Evolutionary conservation across 2,797 vertebrate genomes (phyloP), one percentile per base, ranked within the genome.

Genomic region (Xenentodon cancila): DNA sequence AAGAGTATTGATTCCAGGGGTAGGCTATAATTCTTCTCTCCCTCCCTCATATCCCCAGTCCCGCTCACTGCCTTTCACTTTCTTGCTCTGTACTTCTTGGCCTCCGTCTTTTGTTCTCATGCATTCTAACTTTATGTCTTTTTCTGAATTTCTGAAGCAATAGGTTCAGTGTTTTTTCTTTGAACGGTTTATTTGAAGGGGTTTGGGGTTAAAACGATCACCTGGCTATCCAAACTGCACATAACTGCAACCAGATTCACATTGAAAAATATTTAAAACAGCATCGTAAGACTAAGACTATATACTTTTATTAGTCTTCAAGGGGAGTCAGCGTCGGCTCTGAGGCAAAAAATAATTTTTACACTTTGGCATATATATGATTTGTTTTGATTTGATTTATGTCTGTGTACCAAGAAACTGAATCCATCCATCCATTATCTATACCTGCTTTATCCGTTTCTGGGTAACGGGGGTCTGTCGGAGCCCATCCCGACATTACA

Each of bases 1-100:
- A 71, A 50, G 63, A 79, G 83, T 90, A 91, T 88, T 74, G 88
- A 91, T 91, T 91, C 67, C 68, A 71, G 65, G 66, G 76, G 67
- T 19, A 46, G 65, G 64, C 63, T 73, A 73, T 85, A 86, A 90
- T 86, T 86, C 72, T 80, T 75, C 75, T 65, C 68, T 69, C 70
- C 62, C 74, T 67, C 67, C 65, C 77, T 80, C 71, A 56, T 57
- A 67, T 67, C 62, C 68, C 63, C 40, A 61, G 45, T 66, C 22
- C 64, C 46, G 54, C 64, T 83, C 72, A 44, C 54, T 65, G 43
- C 60, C 61, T 75, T 51, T 65, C 59, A 44, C 18, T 75, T 72
- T 71, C 49, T 54, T 58, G 48, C 53, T 68, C 44, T 43, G 62
- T 64, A 52, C 57, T 63, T 64, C 59, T 20, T 7, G 46, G 27